Conservation (phyloP, 2,888 invertebrate species). For the Apomyelois bistriatella region DNA sequence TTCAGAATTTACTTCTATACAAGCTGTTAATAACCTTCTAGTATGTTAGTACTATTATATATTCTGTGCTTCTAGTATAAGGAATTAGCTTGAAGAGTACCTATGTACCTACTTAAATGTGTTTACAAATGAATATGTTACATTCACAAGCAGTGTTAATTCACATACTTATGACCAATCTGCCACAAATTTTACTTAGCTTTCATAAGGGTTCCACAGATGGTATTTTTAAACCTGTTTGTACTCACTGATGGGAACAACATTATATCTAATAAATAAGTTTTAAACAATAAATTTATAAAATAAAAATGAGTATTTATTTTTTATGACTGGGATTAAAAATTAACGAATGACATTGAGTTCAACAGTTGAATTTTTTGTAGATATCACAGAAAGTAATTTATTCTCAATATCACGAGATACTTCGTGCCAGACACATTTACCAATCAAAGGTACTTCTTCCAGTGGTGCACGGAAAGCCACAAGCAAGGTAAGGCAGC, state of each 20-base stretch:
- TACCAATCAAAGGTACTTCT: constrained; percentile 91
- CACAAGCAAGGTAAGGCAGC: constrained; percentile 90
- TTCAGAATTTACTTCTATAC: too few species aligned
- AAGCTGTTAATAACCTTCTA: too few species aligned
- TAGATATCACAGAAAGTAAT: constrained; percentile 83
- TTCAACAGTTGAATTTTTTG: constrained; percentile 88
- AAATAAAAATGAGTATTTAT: constrained; percentile 26
- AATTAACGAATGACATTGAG: constrained; percentile 89
- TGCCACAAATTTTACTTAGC: not conserved
- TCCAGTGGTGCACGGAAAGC: constrained; percentile 92
- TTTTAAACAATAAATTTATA: not conserved
- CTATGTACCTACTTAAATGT: too few species aligned
- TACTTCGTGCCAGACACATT: constrained; percentile 94
- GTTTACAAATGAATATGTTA: too few species aligned
- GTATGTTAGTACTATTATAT: too few species aligned
- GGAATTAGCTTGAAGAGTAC: too few species aligned
- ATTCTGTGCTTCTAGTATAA: too few species aligned
- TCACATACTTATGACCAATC: too few species aligned
- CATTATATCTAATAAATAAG: not conserved
- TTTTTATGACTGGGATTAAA: constrained; percentile 22
- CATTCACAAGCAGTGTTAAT: too few species aligned
- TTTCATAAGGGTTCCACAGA: too few species aligned
- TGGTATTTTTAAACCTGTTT: not conserved
- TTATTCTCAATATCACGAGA: constrained; percentile 84
- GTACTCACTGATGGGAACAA: not conserved